Conservation (phyloP, 2,113 vertebrate genomes). For the Recurvirostra avosetta region DNA sequence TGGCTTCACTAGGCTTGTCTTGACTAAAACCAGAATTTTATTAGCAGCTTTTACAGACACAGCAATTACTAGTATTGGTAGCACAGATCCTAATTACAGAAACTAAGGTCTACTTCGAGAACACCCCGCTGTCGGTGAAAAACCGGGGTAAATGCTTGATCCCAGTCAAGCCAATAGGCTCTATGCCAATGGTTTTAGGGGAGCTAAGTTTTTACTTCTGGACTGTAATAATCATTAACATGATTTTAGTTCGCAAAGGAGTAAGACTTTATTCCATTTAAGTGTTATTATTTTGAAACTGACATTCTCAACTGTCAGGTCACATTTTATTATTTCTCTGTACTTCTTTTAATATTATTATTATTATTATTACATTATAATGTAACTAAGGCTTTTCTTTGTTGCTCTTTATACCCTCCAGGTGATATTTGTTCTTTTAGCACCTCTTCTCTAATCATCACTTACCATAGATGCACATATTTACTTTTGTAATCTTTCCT, state of each 20-base stretch:
- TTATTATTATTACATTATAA: background rate
- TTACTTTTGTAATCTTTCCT: background rate
- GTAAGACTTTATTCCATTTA: background rate
- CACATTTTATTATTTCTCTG: background rate
- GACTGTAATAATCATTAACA: background rate
- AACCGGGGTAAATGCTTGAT: background rate
- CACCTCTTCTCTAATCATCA: background rate
- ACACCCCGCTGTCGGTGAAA: background rate
- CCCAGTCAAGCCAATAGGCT: background rate
- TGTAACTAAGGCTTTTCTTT: background rate
- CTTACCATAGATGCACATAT: background rate
- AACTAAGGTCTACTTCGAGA: background rate
- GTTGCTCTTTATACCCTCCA: background rate
- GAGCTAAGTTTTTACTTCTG: background rate
- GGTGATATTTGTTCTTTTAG: background rate
- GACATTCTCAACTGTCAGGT: background rate
- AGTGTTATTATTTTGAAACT: background rate
- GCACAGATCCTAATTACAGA: background rate
- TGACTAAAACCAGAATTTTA: background rate
- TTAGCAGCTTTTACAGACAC: background rate
- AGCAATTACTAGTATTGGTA: background rate
- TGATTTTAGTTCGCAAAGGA: background rate
- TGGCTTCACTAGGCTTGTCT: background rate
- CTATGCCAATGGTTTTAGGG: background rate
- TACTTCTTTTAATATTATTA: background rate